Conservation (phyloP, 2,888 invertebrate species). For the Epicampocera succincta region DNA sequence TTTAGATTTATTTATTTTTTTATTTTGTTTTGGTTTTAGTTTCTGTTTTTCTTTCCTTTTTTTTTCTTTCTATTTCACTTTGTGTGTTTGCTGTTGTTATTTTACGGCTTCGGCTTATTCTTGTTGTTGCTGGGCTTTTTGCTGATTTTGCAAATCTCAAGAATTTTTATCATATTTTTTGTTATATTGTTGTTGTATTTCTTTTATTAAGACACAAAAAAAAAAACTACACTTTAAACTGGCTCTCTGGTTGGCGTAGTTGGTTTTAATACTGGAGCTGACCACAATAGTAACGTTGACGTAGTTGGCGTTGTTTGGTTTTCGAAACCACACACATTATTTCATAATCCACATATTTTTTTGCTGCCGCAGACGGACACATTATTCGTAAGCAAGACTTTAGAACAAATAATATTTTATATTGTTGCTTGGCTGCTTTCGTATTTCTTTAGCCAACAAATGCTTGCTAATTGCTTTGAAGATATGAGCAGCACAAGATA, state of each 20-base stretch:
- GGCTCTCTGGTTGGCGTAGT: slow-evolving; percentile 52
- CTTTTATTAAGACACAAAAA: background rate
- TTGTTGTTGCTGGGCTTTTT: slow-evolving; percentile 37
- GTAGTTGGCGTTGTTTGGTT: slow-evolving; percentile 49
- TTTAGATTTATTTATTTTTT: slow-evolving; percentile 16
- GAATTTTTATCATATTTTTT: slow-evolving; percentile 53
- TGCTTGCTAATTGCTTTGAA: slow-evolving; percentile 42
- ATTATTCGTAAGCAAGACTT: slow-evolving; percentile 24
- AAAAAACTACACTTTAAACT: slow-evolving; percentile 17
- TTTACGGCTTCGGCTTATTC: slow-evolving; percentile 57
- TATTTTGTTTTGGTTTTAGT: slow-evolving; percentile 19
- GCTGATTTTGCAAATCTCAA: slow-evolving; percentile 58
- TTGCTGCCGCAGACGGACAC: slow-evolving; percentile 11
- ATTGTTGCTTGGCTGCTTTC: background rate
- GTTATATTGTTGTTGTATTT: too few relatives aligned
- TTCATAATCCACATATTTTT: slow-evolving; percentile 39
- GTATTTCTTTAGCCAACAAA: slow-evolving; percentile 21
- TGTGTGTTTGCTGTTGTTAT: slow-evolving; percentile 10
- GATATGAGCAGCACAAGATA: slow-evolving; percentile 6
- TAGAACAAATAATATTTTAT: slow-evolving; percentile 9
- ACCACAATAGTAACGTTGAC: slow-evolving; percentile 41
- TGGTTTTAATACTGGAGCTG: slow-evolving; percentile 17
- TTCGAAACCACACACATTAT: slow-evolving; percentile 46
- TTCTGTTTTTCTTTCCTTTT: too few relatives aligned
- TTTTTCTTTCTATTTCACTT: background rate